These are phyloP conservation scores for Tyria jacobaeae DNA, from an alignment of 2,888 invertebrate genomes.

Conservation along the genomic window DNA sequence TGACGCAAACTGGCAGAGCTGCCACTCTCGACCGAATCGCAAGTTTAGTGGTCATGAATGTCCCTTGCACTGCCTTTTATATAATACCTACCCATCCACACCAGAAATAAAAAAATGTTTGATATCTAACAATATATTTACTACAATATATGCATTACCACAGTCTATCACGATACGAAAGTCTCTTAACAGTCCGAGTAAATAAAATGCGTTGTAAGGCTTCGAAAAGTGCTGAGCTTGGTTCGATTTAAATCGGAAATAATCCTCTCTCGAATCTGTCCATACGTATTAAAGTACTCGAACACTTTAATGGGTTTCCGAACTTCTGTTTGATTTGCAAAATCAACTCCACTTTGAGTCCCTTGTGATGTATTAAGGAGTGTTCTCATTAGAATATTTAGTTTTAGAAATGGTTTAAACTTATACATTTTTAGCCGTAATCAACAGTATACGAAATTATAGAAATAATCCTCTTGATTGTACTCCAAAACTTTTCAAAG, in stretches of 20 bases:
- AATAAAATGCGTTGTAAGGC: background rate
- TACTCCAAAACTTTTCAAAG: no score
- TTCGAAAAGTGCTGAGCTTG: background rate
- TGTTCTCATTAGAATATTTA: background rate
- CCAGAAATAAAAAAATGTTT: no score
- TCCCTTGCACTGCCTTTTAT: no score
- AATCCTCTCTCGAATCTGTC: slow-evolving; percentile 14
- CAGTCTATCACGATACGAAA: background rate
- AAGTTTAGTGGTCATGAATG: no score
- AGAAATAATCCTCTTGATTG: no score
- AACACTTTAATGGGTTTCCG: slow-evolving; percentile 10
- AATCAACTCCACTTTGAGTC: background rate
- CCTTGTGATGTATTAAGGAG: background rate
- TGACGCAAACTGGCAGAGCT: no score
- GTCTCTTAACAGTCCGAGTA: background rate
- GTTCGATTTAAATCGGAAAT: slow-evolving; percentile 16
- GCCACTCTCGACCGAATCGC: no score
- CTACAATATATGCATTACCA: no score
- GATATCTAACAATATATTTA: no score
- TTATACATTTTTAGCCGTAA: background rate
- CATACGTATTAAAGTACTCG: slow-evolving; percentile 9
- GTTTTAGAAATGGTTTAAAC: background rate
- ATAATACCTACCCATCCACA: no score
- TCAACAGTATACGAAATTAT: no score
- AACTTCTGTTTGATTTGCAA: slow-evolving; percentile 16